Evolutionary conservation across 2,888 invertebrate genomes (phyloP).

Genomic region (Teleogryllus oceanicus): DNA sequence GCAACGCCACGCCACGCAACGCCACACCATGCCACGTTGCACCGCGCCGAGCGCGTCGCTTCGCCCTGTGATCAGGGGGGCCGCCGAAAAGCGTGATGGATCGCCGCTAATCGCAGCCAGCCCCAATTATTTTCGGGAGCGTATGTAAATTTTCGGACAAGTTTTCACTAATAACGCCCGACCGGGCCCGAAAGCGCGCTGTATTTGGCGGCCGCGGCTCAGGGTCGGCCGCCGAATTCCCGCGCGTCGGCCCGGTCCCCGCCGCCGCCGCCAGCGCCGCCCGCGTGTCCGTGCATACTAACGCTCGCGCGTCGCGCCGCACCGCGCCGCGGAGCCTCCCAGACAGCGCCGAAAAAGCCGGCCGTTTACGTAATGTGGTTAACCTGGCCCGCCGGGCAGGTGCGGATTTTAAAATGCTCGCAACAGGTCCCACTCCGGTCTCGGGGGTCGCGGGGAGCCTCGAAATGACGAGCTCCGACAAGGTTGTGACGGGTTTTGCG

Average conservation of each 20-base stretch:
- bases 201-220: neutral
- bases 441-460: too few relatives aligned
- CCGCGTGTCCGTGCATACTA: neutral
- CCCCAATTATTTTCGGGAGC: neutral
- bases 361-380: neutral
- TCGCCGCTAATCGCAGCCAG: neutral
- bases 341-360: neutral
- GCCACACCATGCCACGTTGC: neutral
- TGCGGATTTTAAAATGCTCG: too few relatives aligned
- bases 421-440: too few relatives aligned
- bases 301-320: neutral
- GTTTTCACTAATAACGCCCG: neutral
- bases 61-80: neutral
- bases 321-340: neutral
- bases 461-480: too few relatives aligned
- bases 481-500: too few relatives aligned
- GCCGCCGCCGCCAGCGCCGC: neutral
- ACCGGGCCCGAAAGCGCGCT: neutral
- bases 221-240: neutral
- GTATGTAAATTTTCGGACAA: constrained; percentile 10
- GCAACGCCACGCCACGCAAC: neutral
- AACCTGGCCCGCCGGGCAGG: too few relatives aligned
- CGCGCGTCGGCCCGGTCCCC: neutral
- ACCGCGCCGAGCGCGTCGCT: neutral
- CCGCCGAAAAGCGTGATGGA: constrained; percentile 7